Base-by-base conservation (phyloP, 1,140 invertebrate genomes). In the Himalopsyche phryganea region DNA sequence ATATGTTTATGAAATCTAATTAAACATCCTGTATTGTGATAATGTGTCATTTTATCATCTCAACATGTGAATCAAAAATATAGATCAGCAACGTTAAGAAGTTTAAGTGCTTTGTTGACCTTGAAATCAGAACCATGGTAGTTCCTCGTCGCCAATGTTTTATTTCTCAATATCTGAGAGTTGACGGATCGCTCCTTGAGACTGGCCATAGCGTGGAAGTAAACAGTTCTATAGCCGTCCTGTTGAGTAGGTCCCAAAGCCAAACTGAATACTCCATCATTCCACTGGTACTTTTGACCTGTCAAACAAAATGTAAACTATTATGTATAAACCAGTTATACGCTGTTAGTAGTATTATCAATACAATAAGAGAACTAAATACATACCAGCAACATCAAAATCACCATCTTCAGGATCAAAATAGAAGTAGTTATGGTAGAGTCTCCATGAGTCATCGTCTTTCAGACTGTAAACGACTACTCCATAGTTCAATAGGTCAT, bases 371-470 rank as follows among this genome's bases (percentile, higher is more conserved):
- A n/a, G n/a, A n/a, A n/a, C n/a, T n/a, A n/a, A n/a, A n/a, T 58
- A 51, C 45, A 72, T 63, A 68, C 81, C 85, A 32, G 79, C 82
- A 32, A 90, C 80, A 49, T 81, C 80, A 61, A 88, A 81, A 66
- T 87, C 86, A 0, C 87, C 86, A 45, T 80, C 72, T 1, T 83
- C 63, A 1, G 88, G 86, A 69, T 89, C 87, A 42, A 89, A 83
- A 66, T 81, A 76, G 67, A 90, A 90, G 67, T 83, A 90, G 67
- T 90, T 87, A 66, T 92, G 88, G 52, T 83, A 73, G 1, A 90
- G 80, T 19, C 87, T 79, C 83, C 87, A 91, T 0, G 87, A 88
- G 52, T 85, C 82, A 60, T 91, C 82, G 10, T 85, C 79, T 36
- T 83, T 81, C 61, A 84, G 78, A 36, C 83, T 86, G 67, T 90